Conservation (phyloP, 2,797 vertebrate genomes). For the Pteronotus mesoamericanus region DNA sequence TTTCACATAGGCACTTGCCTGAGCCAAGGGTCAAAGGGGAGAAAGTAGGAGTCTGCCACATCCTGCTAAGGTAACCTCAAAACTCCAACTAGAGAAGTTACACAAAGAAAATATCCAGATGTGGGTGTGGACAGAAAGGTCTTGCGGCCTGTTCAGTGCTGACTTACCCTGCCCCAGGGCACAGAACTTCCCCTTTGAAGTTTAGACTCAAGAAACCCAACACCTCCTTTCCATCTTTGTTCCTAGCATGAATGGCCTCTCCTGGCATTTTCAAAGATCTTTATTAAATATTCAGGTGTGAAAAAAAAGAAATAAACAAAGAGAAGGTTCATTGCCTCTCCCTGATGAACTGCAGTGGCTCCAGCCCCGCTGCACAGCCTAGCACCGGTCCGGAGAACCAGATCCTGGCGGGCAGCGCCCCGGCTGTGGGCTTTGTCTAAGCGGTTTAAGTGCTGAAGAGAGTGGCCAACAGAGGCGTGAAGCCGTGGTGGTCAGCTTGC, state of each 20-base stretch:
- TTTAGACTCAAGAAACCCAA: not conserved
- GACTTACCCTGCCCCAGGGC: not conserved
- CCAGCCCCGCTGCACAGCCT: too few species aligned
- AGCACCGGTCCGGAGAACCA: not conserved
- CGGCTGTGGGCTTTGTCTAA: conserved; percentile 90
- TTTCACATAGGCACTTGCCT: not conserved
- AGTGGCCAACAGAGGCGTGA: conserved; percentile 92
- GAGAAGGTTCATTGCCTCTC: not conserved
- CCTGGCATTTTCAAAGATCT: not conserved
- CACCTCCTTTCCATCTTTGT: not conserved
- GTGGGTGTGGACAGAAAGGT: not conserved
- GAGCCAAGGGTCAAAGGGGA: not conserved
- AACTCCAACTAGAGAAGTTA: not conserved
- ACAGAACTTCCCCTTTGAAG: not conserved
- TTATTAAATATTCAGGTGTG: not conserved
- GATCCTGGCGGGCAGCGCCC: conserved; percentile 81
- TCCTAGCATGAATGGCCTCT: not conserved
- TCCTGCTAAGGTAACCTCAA: not conserved
- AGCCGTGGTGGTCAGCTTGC: conserved; percentile 89
- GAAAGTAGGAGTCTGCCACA: too few species aligned
- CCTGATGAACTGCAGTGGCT: not conserved
- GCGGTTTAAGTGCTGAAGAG: conserved; percentile 91
- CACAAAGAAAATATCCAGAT: not conserved
- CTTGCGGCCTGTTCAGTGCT: not conserved
- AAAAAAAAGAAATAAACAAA: conserved; percentile 34